Percentiles rank a stretch among this genome's conserved stretches.
Conservation (phyloP, 2,113 vertebrate genomes). For the Leptobrachium leishanense region DNA sequence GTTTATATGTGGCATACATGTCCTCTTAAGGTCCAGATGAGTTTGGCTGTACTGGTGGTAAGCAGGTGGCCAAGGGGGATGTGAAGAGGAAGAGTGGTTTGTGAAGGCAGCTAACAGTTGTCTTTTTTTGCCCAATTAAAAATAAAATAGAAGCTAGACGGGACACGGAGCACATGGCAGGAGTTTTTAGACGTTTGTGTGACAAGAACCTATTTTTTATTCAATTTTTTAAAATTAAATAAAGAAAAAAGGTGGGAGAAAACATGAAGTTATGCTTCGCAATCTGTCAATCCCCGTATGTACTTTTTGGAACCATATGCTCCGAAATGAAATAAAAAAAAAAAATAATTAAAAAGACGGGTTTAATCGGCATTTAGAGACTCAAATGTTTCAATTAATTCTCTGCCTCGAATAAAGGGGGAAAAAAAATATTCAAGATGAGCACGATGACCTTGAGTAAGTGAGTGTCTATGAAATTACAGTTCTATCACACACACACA, state of each 20-base stretch:
- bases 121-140: conserved; percentile 45
- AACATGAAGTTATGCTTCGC: background rate
- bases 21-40: background rate
- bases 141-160: conserved; percentile 44
- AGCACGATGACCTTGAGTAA: too few relatives aligned
- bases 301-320: conserved; percentile 9
- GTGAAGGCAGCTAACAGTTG: conserved; percentile 29
- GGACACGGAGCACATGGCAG: conserved; percentile 26
- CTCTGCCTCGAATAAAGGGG: too few relatives aligned
- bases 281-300: background rate
- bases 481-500: too few relatives aligned
- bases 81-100: background rate
- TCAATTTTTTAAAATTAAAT: background rate
- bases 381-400: too few relatives aligned
- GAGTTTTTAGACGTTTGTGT: conserved; percentile 6
- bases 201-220: background rate
- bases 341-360: too few relatives aligned
- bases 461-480: too few relatives aligned
- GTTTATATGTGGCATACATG: background rate
- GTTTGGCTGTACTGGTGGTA: conserved; percentile 15
- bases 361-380: too few relatives aligned
- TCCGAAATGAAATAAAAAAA: too few relatives aligned
- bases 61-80: conserved; percentile 41
- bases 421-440: too few relatives aligned
- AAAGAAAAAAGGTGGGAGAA: background rate